These are phyloP conservation scores for Enteromius anoplus DNA, from an alignment of 2,797 vertebrate species.

Conservation along the genomic window DNA sequence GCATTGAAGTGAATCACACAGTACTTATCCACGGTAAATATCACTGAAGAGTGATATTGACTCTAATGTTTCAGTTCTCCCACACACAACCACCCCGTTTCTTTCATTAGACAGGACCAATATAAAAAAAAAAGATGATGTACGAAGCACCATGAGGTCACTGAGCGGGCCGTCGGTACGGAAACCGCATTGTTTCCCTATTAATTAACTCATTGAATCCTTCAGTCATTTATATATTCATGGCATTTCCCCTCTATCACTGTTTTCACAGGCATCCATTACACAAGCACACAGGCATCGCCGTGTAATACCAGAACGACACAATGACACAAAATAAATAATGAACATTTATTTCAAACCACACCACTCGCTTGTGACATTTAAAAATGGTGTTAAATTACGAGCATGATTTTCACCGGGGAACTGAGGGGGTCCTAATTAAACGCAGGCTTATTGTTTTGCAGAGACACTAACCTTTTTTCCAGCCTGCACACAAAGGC, in stretches of 20 bases:
- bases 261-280: slow-evolving; percentile 20
- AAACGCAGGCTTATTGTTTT: slow-evolving; percentile 56
- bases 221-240: slow-evolving; percentile 29
- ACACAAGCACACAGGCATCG: slow-evolving; percentile 5
- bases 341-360: slow-evolving; percentile 68
- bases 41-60: slow-evolving; percentile 42
- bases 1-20: slow-evolving; percentile 25
- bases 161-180: background rate
- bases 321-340: slow-evolving; percentile 65
- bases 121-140: background rate
- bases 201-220: slow-evolving; percentile 25
- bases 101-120: slow-evolving; percentile 1
- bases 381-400: slow-evolving; percentile 75
- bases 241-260: slow-evolving; percentile 25
- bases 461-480: slow-evolving; percentile 60
- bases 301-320: slow-evolving; percentile 31
- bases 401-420: slow-evolving; percentile 68
- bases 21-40: slow-evolving; percentile 24
- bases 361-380: slow-evolving; percentile 70
- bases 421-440: slow-evolving; percentile 71
- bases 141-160: background rate
- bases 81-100: background rate
- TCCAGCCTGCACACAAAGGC: slow-evolving; percentile 25
- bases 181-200: background rate
- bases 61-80: slow-evolving; percentile 15